Conservation (phyloP, 2,797 vertebrate genomes). For the Coranthus polyacanthus region DNA sequence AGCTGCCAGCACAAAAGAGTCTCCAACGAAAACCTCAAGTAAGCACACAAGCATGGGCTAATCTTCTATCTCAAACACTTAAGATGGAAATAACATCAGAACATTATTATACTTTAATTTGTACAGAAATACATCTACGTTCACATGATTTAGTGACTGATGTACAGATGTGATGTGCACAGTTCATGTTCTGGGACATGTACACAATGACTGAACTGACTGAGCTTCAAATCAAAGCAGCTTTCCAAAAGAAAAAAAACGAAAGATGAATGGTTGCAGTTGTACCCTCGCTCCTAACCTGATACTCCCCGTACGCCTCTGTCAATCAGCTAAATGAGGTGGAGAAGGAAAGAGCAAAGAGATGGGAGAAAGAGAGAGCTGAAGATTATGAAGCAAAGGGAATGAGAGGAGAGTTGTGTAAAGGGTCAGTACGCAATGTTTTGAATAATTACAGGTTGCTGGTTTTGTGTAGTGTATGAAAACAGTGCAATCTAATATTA, state of each 20-base stretch:
- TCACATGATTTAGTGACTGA: neutral
- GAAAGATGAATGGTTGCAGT: slow-evolving; percentile 72
- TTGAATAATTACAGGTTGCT: slow-evolving; percentile 58
- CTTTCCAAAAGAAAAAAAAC: slow-evolving; percentile 36
- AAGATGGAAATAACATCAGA: slow-evolving; percentile 5
- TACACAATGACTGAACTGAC: slow-evolving; percentile 41
- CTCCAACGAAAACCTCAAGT: no score
- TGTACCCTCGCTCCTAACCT: slow-evolving; percentile 70
- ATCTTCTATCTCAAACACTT: no score
- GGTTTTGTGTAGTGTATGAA: slow-evolving; percentile 48
- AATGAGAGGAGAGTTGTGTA: slow-evolving; percentile 32
- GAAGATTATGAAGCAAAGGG: slow-evolving; percentile 39
- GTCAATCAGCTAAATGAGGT: slow-evolving; percentile 85
- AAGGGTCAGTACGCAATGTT: slow-evolving; percentile 50
- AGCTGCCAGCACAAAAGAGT: no score
- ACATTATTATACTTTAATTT: slow-evolving; percentile 11
- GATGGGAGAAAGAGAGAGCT: slow-evolving; percentile 28
- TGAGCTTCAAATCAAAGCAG: slow-evolving; percentile 59
- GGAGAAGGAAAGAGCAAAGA: slow-evolving; percentile 58
- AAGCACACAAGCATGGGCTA: no score
- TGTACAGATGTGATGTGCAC: slow-evolving; percentile 14
- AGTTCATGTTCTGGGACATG: slow-evolving; percentile 43
- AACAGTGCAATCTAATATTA: slow-evolving; percentile 55
- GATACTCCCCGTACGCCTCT: slow-evolving; percentile 73
- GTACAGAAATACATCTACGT: neutral